Evolutionary conservation across 2,888 invertebrate species (phyloP), one percentile per base, ranked within the genome.

Genomic region (Diarsia dahlii): DNA sequence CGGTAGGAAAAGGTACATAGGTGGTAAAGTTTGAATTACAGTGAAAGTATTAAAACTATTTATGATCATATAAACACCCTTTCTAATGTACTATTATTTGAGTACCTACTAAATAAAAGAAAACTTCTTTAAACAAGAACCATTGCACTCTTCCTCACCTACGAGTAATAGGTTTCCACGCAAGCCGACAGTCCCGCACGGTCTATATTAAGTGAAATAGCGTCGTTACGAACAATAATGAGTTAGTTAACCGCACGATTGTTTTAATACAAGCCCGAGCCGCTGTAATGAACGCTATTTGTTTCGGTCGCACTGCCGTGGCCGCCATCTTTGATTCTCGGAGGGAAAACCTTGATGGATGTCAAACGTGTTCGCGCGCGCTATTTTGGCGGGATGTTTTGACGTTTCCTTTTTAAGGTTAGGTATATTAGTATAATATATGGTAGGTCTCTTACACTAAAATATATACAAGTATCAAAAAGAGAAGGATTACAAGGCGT

Each of bases 151-250:
- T 39, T 39, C 39, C 12, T n/a, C 8, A 8, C 28, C 20, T 39
- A 39, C 39, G 39, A 39, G 39, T 48, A 20, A 48, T 39, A 39
- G 20, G 12, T 58, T 58, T 52, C 1, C 10, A 15, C 9, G 1
- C n/a, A 12, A 34, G n/a, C 74, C n/a, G 18, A 34, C 34, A 60
- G 45, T 75, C 79, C 76, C 73, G 62, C 68, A 20, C 62, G 62
- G 78, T 75, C 80, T 89, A 87, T 90, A 92, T 91, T 89, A 92
- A 90, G 89, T 90, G 87, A 82, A 90, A 92, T 92, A 69, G 89
- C 88, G 84, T 91, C 90, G 81, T 92, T 92, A 91, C 80, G 63
- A 80, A 86, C 89, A 78, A 85, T 92, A 91, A 92, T 92, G 91
- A 90, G 91, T 86, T 91, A 89, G 90, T 91, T 91, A 91, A 84